Conservation (phyloP, 2,113 vertebrate genomes). For the Hydrochoerus hydrochaeris region DNA sequence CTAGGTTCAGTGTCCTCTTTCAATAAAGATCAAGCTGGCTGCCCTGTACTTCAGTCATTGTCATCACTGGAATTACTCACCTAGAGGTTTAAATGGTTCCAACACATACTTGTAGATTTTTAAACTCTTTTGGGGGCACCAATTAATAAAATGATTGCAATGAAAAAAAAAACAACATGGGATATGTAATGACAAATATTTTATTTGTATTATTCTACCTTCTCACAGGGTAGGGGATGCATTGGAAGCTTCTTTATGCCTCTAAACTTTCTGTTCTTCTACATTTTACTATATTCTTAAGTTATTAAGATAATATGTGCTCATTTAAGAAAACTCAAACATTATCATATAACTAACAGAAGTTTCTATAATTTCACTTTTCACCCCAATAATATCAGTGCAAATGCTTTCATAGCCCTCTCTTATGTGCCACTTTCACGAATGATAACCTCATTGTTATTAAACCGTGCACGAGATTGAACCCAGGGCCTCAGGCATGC, state of each 20-base stretch:
- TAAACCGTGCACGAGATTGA: not conserved
- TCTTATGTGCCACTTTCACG: not conserved
- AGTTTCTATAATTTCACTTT: not conserved
- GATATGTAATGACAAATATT: not conserved
- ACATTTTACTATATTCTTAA: not conserved
- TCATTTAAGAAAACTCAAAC: not conserved
- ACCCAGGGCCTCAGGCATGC: not conserved
- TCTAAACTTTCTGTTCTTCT: not conserved
- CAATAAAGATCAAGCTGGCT: not conserved
- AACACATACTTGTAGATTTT: not conserved
- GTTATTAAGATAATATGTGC: not conserved
- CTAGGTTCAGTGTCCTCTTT: not conserved
- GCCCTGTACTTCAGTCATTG: not conserved
- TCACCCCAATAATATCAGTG: not conserved
- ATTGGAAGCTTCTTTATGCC: not conserved
- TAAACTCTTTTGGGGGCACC: not conserved
- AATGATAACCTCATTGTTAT: not conserved
- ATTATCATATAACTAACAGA: not conserved
- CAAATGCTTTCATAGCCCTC: not conserved
- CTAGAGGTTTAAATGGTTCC: not conserved
- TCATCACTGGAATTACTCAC: accelerated
- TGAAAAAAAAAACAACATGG: not conserved
- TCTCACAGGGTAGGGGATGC: not conserved
- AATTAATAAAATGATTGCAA: not conserved
- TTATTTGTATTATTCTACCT: not conserved